Percentiles rank a stretch among this genome's conserved stretches.
phyloP scores from a whole-genome alignment of 2,888 invertebrate genomes.

The Protodeltote pygarga region DNA sequence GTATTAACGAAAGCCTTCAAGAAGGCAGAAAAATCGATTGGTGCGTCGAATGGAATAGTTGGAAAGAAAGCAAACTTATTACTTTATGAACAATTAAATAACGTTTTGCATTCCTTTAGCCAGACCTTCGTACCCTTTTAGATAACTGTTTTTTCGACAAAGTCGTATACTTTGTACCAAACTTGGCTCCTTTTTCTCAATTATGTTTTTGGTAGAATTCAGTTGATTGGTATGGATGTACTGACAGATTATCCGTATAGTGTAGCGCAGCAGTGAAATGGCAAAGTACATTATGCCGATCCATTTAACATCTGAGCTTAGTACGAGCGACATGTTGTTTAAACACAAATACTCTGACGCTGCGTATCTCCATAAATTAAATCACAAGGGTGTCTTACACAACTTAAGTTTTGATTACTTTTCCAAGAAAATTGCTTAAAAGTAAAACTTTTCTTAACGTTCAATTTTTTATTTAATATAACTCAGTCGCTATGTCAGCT shows the following conservation, averaged over 20 bases:
- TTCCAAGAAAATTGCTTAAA: slow-evolving; percentile 9
- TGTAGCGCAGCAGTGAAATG: slow-evolving; percentile 25
- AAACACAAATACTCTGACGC: slow-evolving; percentile 8
- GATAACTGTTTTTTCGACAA: too few species aligned
- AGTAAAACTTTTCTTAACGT: not conserved
- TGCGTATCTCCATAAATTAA: slow-evolving; percentile 6
- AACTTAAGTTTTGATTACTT: slow-evolving; percentile 7
- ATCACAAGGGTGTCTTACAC: slow-evolving; percentile 11
- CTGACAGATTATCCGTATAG: slow-evolving; percentile 33
- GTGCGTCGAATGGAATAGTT: too few species aligned
- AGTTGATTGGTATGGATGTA: slow-evolving; percentile 41
- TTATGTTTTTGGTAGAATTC: too few species aligned
- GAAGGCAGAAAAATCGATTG: too few species aligned
- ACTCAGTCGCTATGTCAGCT: not conserved
- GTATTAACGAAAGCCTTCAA: too few species aligned
- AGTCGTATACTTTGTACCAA: too few species aligned
- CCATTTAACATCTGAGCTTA: slow-evolving; percentile 56
- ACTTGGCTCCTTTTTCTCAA: too few species aligned
- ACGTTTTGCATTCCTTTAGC: too few species aligned
- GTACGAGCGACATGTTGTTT: slow-evolving; percentile 19
- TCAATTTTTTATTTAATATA: not conserved
- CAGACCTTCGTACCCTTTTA: too few species aligned
- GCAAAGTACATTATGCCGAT: slow-evolving; percentile 50
- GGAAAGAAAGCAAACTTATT: too few species aligned
- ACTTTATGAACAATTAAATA: too few species aligned